phyloP scores from a whole-genome alignment of 92 coral and sea anemone species.

The Palythoa grandiflora region DNA sequence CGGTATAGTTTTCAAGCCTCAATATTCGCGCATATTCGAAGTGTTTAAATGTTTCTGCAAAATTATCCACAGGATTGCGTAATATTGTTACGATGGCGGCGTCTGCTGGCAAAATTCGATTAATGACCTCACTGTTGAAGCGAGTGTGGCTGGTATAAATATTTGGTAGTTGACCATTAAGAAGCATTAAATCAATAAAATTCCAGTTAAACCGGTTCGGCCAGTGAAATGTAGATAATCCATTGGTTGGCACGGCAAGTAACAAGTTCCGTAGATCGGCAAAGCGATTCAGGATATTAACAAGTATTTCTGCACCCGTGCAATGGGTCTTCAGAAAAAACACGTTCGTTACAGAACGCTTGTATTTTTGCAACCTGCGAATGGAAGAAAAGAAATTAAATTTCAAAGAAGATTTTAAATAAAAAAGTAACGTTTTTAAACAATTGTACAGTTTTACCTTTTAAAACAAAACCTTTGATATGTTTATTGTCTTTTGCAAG shows the following conservation, averaged over 20 bases:
- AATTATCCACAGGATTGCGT: slow-evolving; percentile 81
- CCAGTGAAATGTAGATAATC: slow-evolving; percentile 96
- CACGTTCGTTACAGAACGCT: slow-evolving; percentile 72
- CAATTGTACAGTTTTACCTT: background rate
- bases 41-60: slow-evolving; percentile 76
- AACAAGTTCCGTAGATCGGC: slow-evolving; percentile 91
- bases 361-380: slow-evolving; percentile 72
- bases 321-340: slow-evolving; percentile 93
- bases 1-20: slow-evolving; percentile 64
- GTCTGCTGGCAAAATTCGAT: slow-evolving; percentile 83
- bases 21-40: slow-evolving; percentile 71
- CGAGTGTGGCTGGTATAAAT: slow-evolving; percentile 92
- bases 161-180: slow-evolving; percentile 90
- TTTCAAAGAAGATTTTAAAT: too few relatives aligned
- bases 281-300: slow-evolving; percentile 88
- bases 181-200: slow-evolving; percentile 81
- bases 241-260: slow-evolving; percentile 91
- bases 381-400: background rate
- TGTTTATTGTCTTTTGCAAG: too few relatives aligned
- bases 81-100: slow-evolving; percentile 83
- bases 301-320: slow-evolving; percentile 93
- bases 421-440: background rate
- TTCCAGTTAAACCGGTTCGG: slow-evolving; percentile 96
- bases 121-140: slow-evolving; percentile 86
- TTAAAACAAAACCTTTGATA: too few relatives aligned